Evolutionary conservation across 2,888 invertebrate species (phyloP).

Genomic region (Gastrophysa polygoni): DNA sequence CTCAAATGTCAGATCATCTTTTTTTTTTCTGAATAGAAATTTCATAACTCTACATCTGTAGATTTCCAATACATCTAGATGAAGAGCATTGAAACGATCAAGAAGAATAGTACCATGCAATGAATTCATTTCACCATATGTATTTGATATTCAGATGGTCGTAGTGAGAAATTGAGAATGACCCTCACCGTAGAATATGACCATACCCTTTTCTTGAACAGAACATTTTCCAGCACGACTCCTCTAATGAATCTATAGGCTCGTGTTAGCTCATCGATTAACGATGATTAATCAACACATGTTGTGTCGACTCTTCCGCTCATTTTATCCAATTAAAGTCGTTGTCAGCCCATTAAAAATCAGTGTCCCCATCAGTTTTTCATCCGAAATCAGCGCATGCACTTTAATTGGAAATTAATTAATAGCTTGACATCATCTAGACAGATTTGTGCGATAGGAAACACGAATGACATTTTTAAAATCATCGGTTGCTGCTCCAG

Average conservation of each 20-base stretch:
- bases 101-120: too few relatives aligned
- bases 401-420: constrained; percentile 42
- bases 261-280: neutral
- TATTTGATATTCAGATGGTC: too few relatives aligned
- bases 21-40: too few relatives aligned
- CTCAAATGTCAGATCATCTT: too few relatives aligned
- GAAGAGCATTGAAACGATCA: too few relatives aligned
- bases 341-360: constrained; percentile 22
- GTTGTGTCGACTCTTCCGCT: constrained; percentile 2
- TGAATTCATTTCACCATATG: too few relatives aligned
- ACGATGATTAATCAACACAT: neutral
- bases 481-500: neutral
- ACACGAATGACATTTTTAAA: constrained; percentile 22
- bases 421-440: constrained; percentile 29
- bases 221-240: too few relatives aligned
- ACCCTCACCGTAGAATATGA: too few relatives aligned
- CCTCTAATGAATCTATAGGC: constrained; percentile 38
- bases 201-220: too few relatives aligned
- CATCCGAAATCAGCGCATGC: constrained; percentile 21
- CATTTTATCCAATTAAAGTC: constrained; percentile 22
- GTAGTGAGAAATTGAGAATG: too few relatives aligned
- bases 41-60: too few relatives aligned
- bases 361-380: constrained; percentile 16
- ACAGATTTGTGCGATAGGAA: constrained; percentile 37
- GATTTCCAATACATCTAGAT: too few relatives aligned